These are phyloP conservation scores for Acanthopagrus latus DNA, from an alignment of 2,797 vertebrate species.

Conservation along the genomic window DNA sequence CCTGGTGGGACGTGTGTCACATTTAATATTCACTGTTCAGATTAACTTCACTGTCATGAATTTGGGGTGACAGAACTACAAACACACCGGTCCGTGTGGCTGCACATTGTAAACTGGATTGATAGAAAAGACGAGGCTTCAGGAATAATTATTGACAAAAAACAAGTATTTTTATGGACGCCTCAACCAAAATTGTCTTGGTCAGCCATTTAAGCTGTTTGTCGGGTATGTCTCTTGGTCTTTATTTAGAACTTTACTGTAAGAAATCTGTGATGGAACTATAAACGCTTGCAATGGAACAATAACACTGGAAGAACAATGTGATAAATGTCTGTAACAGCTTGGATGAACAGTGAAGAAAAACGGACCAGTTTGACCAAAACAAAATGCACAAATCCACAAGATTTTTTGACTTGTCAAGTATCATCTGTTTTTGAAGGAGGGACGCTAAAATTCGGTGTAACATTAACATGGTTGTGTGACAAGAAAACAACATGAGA, in stretches of 20 bases:
- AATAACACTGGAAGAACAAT: not conserved
- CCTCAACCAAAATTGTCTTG: not conserved
- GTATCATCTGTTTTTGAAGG: no score
- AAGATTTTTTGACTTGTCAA: not conserved
- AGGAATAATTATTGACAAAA: not conserved
- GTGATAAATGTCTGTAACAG: not conserved
- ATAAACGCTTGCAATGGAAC: not conserved
- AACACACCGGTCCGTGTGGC: no score
- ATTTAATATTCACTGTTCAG: no score
- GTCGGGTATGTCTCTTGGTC: not conserved
- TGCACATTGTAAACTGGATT: not conserved
- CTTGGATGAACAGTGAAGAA: not conserved
- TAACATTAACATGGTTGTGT: not conserved
- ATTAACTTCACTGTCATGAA: no score
- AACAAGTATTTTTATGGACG: not conserved
- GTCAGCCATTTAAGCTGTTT: not conserved
- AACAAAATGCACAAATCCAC: not conserved
- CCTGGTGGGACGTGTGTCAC: no score
- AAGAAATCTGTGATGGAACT: not conserved
- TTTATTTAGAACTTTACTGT: not conserved
- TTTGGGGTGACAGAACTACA: no score
- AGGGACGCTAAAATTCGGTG: not conserved
- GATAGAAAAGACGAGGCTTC: not conserved
- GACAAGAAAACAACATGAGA: constrained; percentile 2
- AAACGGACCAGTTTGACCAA: not conserved